Evolutionary conservation across 2,888 invertebrate genomes (phyloP).

Genomic region (Oscheius onirici): DNA sequence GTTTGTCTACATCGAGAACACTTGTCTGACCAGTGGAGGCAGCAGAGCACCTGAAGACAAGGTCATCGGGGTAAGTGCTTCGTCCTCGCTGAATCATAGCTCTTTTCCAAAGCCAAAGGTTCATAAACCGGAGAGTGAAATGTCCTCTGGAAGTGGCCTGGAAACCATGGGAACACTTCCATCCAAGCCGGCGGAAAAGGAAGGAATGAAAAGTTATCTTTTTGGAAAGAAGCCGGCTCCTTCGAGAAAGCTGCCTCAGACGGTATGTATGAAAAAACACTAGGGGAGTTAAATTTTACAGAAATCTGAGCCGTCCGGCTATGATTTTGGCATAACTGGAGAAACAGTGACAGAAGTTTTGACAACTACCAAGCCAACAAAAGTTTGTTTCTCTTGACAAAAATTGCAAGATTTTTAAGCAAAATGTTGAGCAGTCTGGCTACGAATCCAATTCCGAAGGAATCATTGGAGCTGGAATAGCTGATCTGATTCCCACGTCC

Average conservation of each 20-base stretch:
- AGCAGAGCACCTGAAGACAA: slow-evolving; percentile 29
- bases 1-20: slow-evolving; percentile 55
- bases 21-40: slow-evolving; percentile 40
- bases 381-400: not conserved
- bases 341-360: slow-evolving; percentile 3
- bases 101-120: not conserved
- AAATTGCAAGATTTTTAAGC: not conserved
- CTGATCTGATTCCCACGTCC: slow-evolving; percentile 1
- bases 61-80: slow-evolving; percentile 20
- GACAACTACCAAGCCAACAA: not conserved
- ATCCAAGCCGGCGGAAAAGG: not conserved
- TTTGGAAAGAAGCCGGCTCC: not conserved
- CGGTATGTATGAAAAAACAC: not conserved
- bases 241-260: not conserved
- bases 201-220: slow-evolving; percentile 6
- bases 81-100: not conserved
- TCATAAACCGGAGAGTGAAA: not conserved
- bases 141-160: not conserved
- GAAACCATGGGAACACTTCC: not conserved
- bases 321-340: slow-evolving; percentile 9
- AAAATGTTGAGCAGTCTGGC: slow-evolving; percentile 43
- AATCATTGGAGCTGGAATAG: slow-evolving; percentile 34
- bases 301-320: slow-evolving; percentile 19
- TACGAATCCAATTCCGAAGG: slow-evolving; percentile 51
- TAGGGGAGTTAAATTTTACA: not conserved